Evolutionary conservation across 2,888 invertebrate species (phyloP).

Genomic region (Syrphus vitripennis): DNA sequence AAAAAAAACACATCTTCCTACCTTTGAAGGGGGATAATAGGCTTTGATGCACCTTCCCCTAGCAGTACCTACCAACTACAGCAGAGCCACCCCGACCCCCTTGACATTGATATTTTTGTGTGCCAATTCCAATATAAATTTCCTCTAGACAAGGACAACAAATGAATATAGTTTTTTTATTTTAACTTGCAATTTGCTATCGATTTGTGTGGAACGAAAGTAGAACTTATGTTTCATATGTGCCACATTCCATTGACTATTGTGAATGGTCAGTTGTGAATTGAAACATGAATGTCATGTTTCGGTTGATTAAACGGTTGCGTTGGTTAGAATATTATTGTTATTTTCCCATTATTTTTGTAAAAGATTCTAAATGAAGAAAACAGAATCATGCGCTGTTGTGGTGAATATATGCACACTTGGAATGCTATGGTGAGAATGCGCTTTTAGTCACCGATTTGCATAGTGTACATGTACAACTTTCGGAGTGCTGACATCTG

Average conservation of each 20-base stretch:
- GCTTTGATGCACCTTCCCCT: background rate
- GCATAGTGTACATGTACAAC: background rate
- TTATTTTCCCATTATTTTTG: conserved; percentile 40
- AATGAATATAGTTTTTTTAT: background rate
- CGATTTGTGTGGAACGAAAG: conserved; percentile 39
- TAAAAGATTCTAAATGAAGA: background rate
- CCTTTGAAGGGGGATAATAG: conserved; percentile 13
- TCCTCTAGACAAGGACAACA: conserved; percentile 20
- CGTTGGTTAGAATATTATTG: conserved; percentile 28
- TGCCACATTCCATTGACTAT: conserved; percentile 45
- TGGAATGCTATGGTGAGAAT: conserved; percentile 58
- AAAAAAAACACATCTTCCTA: conserved; percentile 25
- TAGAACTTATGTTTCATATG: conserved; percentile 49
- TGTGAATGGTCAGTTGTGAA: conserved; percentile 59
- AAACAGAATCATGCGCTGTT: conserved; percentile 36
- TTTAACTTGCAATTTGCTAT: conserved; percentile 24
- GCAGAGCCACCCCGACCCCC: conserved; percentile 40
- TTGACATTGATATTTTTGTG: conserved; percentile 66
- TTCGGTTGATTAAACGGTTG: conserved; percentile 2
- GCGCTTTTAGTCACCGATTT: conserved; percentile 20
- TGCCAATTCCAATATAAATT: conserved; percentile 52
- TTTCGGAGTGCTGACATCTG: background rate
- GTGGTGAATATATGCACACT: background rate
- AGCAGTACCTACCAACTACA: too few relatives aligned
- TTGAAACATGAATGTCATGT: conserved; percentile 26